These are phyloP conservation scores for Netelia melanura DNA, from an alignment of 2,888 invertebrate genomes.

Conservation along the genomic window DNA sequence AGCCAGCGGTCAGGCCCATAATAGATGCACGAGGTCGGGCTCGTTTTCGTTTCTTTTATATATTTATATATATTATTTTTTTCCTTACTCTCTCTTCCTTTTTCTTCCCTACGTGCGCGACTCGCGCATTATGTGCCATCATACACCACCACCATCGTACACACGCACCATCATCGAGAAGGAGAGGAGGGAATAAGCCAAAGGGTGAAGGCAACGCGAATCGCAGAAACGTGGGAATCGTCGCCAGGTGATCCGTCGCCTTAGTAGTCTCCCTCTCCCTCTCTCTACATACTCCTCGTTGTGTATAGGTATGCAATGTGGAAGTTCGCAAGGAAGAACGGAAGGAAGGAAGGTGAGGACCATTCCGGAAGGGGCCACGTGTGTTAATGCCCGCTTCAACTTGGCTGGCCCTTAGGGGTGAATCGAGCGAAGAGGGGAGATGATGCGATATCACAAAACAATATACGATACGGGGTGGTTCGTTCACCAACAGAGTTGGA, in stretches of 20 bases:
- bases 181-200: constrained; percentile 76
- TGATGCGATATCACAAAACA: constrained; percentile 6
- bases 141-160: constrained; percentile 44
- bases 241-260: constrained; percentile 82
- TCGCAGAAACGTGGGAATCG: constrained; percentile 84
- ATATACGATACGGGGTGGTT: constrained; percentile 3
- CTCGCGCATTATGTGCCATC: constrained; percentile 70
- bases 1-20: constrained; percentile 80
- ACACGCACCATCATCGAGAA: constrained; percentile 69
- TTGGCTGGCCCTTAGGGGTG: constrained; percentile 42
- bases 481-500: not conserved
- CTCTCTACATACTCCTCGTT: constrained; percentile 23
- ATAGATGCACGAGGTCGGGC: constrained; percentile 82
- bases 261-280: constrained; percentile 60
- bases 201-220: constrained; percentile 79
- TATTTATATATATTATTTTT: constrained; percentile 57
- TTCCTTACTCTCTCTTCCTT: constrained; percentile 44
- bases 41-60: constrained; percentile 75
- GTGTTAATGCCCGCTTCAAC: constrained; percentile 46
- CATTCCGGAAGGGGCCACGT: constrained; percentile 74
- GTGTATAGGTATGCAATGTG: constrained; percentile 38
- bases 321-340: constrained; percentile 67
- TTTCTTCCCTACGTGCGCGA: constrained; percentile 57
- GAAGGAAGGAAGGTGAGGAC: constrained; percentile 73
- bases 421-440: not conserved